Percentiles rank a stretch among this genome's conserved stretches.
These are phyloP conservation scores for Lemur catta DNA, from an alignment of 2,797 vertebrate species.

Conservation along the genomic window DNA sequence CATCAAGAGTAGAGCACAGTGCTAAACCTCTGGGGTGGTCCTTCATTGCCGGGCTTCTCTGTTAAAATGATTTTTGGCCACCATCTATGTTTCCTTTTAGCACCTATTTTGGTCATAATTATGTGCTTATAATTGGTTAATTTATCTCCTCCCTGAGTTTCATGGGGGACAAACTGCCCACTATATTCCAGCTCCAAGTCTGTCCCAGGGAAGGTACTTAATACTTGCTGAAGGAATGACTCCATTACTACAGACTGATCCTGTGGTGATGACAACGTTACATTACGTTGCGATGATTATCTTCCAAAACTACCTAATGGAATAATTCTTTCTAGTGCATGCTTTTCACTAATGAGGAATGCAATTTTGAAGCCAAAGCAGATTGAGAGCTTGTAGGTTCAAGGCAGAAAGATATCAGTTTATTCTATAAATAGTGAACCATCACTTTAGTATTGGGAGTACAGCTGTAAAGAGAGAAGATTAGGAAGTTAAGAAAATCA, in stretches of 20 bases:
- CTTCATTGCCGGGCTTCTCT: background rate
- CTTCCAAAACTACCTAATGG: background rate
- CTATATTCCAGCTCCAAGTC: background rate
- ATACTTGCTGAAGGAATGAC: background rate
- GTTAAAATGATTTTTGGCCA: background rate
- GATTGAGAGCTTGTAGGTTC: background rate
- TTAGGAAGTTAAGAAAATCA: background rate
- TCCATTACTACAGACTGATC: background rate
- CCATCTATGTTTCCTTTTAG: background rate
- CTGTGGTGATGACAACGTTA: background rate
- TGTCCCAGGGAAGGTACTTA: background rate
- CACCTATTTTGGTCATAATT: background rate
- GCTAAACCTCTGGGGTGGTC: background rate
- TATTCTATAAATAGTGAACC: conserved; percentile 28
- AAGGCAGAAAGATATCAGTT: background rate
- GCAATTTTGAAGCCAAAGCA: background rate
- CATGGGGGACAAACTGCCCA: background rate
- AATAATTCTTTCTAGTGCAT: background rate
- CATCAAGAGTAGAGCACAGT: accelerated
- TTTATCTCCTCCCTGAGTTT: background rate
- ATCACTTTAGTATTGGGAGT: background rate
- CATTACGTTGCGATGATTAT: background rate
- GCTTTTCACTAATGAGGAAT: conserved; percentile 5
- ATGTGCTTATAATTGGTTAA: background rate
- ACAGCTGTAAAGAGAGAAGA: background rate